Evolutionary conservation across 2,797 vertebrate genomes (phyloP).

Genomic region (Phataginus tricuspis): DNA sequence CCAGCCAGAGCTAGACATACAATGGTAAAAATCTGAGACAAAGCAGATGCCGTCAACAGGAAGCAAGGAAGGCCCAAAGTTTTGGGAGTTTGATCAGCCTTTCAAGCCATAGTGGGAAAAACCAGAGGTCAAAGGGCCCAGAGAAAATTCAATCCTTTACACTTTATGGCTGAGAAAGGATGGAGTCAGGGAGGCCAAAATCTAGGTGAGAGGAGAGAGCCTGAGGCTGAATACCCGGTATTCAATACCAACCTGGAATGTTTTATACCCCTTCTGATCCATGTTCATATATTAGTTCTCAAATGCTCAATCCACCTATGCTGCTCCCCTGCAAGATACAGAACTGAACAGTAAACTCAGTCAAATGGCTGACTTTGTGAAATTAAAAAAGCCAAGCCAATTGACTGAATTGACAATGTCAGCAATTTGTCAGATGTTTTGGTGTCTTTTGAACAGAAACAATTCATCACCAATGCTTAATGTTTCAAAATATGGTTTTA

Average conservation of each 20-base stretch:
- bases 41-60: constrained; percentile 14
- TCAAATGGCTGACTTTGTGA: not conserved
- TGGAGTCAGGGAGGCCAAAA: not conserved
- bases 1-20: not conserved
- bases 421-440: not conserved
- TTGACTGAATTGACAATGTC: not conserved
- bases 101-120: not conserved
- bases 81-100: constrained; percentile 28
- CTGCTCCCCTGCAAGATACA: not conserved
- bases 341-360: not conserved
- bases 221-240: not conserved
- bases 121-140: not conserved
- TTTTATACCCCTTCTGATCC: not conserved
- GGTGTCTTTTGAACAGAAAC: not conserved
- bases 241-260: not conserved
- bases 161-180: not conserved
- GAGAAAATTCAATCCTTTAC: constrained; percentile 34
- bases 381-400: not conserved
- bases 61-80: not conserved
- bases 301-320: not conserved
- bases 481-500: constrained; percentile 6
- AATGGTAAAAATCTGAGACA: constrained; percentile 29
- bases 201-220: not conserved
- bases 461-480: not conserved
- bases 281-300: not conserved